A percentile compares a stretch with the other conserved stretches of the same genome.
These are phyloP conservation scores for Caligus rogercresseyi DNA, from an alignment of 1,140 invertebrate species.

Conservation along the genomic window DNA sequence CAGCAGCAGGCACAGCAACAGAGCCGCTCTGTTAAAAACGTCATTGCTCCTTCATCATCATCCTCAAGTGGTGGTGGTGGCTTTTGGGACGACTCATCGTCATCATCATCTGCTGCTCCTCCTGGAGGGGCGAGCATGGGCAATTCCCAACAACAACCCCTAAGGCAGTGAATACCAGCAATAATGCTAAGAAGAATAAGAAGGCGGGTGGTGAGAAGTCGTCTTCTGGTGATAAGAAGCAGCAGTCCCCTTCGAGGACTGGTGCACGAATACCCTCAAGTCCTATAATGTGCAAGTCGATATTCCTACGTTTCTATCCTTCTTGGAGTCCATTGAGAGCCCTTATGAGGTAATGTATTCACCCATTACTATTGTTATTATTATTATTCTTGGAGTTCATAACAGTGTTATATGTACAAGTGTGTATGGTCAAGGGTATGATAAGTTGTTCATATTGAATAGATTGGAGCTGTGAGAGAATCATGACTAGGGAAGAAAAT, in stretches of 20 bases:
- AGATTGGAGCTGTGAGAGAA: too few relatives aligned
- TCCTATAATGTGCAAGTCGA: conserved; percentile 26
- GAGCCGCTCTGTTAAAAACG: conserved; percentile 12
- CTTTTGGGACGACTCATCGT: conserved; percentile 33
- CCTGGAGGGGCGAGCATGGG: too few relatives aligned
- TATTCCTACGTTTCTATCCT: conserved; percentile 76
- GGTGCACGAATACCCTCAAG: conserved; percentile 32
- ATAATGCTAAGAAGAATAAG: conserved; percentile 22
- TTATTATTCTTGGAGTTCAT: too few relatives aligned
- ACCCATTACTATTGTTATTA: too few relatives aligned
- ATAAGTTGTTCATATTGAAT: too few relatives aligned
- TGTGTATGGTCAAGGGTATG: too few relatives aligned
- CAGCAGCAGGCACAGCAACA: conserved; percentile 2
- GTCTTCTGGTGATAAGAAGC: conserved; percentile 31
- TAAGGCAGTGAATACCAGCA: conserved; percentile 24
- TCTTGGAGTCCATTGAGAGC: conserved; percentile 77
- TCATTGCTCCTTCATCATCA: neutral
- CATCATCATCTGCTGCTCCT: conserved; percentile 23
- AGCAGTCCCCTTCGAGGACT: conserved; percentile 40
- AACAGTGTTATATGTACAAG: too few relatives aligned
- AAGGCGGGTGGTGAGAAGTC: conserved; percentile 21
- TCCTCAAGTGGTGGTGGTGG: too few relatives aligned
- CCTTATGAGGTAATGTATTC: conserved; percentile 49
- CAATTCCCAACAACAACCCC: too few relatives aligned
- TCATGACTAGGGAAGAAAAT: too few relatives aligned